phyloP scores from a whole-genome alignment of 2,113 vertebrate genomes.

The Eira barbara region DNA sequence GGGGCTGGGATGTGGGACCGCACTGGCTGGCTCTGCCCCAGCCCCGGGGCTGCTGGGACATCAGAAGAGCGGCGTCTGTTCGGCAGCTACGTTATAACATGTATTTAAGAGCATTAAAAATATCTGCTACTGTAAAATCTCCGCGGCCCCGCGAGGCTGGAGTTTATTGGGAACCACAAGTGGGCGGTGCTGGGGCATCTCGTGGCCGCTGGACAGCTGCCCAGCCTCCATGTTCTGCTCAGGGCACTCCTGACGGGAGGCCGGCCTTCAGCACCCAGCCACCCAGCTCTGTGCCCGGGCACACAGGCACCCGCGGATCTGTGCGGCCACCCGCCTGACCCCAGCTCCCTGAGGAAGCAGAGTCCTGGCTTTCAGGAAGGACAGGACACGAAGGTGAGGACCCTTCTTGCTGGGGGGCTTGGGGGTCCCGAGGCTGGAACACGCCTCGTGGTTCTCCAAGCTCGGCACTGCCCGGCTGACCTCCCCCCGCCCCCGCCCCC shows the following conservation, averaged over 20 bases:
- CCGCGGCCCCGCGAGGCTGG: conserved; percentile 69
- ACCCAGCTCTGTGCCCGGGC: neutral
- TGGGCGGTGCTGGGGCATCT: neutral
- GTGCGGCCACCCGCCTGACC: neutral
- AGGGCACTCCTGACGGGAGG: neutral
- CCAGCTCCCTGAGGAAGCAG: neutral
- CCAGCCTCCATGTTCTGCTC: neutral
- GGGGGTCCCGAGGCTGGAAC: neutral
- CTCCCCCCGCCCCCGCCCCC: neutral
- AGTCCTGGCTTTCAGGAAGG: neutral
- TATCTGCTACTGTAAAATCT: conserved; percentile 75
- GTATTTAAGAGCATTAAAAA: conserved; percentile 80
- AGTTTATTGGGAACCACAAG: conserved; percentile 75
- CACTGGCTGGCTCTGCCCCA: neutral
- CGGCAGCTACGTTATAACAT: conserved; percentile 65
- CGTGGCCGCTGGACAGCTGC: neutral
- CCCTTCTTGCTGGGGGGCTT: neutral
- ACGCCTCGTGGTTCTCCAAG: fast-evolving
- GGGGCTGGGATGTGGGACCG: fast-evolving
- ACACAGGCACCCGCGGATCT: neutral
- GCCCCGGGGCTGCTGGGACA: neutral
- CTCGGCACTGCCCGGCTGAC: neutral
- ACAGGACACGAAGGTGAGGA: neutral
- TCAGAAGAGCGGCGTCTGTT: conserved; percentile 58
- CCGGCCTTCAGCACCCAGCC: neutral